Evolutionary conservation across 2,113 vertebrate species (phyloP).

Genomic region (Brachyhypopomus occidentalis): DNA sequence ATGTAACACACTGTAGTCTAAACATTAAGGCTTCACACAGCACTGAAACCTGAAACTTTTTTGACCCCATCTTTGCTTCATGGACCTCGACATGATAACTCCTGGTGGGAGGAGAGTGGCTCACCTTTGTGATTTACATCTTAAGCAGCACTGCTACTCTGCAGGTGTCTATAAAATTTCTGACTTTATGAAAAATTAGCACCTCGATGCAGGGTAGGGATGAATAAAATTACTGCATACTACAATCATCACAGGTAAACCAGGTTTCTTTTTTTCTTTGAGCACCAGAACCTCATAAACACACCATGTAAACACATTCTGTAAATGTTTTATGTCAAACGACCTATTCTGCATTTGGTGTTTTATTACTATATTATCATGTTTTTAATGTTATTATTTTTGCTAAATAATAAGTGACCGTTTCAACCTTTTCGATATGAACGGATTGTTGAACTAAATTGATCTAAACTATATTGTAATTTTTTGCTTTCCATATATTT

Average conservation of each 20-base stretch:
- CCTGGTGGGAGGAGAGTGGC: neutral
- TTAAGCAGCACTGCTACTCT: neutral
- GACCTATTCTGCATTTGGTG: neutral
- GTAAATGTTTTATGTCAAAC: neutral
- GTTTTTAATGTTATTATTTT: neutral
- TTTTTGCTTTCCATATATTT: neutral
- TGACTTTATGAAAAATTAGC: constrained; percentile 6
- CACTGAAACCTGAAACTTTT: no score
- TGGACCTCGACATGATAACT: neutral
- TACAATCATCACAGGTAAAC: constrained; percentile 31
- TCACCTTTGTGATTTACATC: neutral
- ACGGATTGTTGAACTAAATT: neutral
- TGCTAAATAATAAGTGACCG: neutral
- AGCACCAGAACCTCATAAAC: constrained; percentile 27
- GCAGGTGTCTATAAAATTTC: neutral
- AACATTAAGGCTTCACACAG: no score
- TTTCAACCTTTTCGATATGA: neutral
- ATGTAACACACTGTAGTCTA: no score
- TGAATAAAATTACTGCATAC: neutral
- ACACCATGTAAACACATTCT: neutral
- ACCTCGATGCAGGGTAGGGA: constrained; percentile 23
- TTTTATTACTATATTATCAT: neutral
- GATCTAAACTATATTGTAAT: neutral
- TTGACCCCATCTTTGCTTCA: neutral
- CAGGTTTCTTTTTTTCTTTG: constrained; percentile 34